Evolutionary conservation across 2,113 vertebrate genomes (phyloP), one percentile per base, ranked within the genome.

Genomic region (Prunella fulvescens): DNA sequence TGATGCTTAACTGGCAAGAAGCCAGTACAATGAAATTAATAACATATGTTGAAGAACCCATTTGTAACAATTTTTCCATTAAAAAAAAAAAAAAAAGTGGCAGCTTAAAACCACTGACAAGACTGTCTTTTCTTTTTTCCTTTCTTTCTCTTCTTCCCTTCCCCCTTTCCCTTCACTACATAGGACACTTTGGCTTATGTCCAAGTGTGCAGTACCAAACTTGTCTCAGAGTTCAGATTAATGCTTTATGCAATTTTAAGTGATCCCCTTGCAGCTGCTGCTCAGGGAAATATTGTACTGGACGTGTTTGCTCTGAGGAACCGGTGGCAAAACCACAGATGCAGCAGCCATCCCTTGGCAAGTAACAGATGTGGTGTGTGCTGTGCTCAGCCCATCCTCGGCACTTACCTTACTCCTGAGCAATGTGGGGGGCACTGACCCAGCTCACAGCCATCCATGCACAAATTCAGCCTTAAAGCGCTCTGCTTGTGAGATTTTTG

Each of bases 11-110:
- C 81, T 98, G 98, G 98, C 97, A 97, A 97, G 95, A 94, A 92
- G 98, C 98, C 98, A 98, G 92, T 79, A 88, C 88, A 94, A 84
- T 91, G 93, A 98, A 98, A 98, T 98, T 98, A 98, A 97, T 97
- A 98, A 98, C 98, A 98, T 96, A 98, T 98, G 98, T 95, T 97
- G 97, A 98, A 98, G 97, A 98, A 97, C 88, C 94, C 97, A 98
- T 98, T 98, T 98, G 98, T 98, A 98, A 97, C 97, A 98, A 98
- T 97, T 98, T 98, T 98, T 98, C 95, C 97, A 96, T 96, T 65
- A 19, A 31, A 56, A 95, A 97, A 92, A 94, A 97, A 97, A 88
- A 93, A 87, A 92, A 60, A 93, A 74, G 95, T 97, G 96, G 91
- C 97, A 95, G 93, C 95, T 95, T 97, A 97, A 98, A 98, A 97